Evolutionary conservation across 2,797 vertebrate genomes (phyloP), one percentile per base, ranked within the genome.

Genomic region (Xenentodon cancila): DNA sequence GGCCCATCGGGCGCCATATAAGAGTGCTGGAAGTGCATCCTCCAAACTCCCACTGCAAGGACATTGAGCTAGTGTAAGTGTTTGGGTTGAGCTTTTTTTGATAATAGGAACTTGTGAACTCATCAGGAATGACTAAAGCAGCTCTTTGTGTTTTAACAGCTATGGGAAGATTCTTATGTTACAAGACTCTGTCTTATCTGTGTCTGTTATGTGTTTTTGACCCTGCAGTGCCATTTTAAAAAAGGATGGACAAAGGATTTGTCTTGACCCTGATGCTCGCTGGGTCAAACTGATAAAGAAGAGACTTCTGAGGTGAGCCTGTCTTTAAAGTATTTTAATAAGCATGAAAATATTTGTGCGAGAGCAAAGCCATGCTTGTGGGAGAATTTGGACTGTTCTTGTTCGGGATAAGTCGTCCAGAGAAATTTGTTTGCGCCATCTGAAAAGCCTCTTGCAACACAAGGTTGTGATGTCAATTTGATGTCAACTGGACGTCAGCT

Each of bases 211-310:
- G 4, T 62, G 30, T 47, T 30, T 68, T 69, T 67, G 20, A 19
- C 79, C 40, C 56, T 75, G 30, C 68, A 90, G 87, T 77, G 85
- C 65, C n/a, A 81, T 72, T 47, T 56, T 83, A 19, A 82, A 75
- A 76, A 76, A 11, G 4, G 1, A 20, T 18, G 73, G 67, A 6
- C 0, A 1, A 47, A 50, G 11, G 43, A 19, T 85, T 59, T 86
- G 82, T 20, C 65, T 89, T 51, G 68, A 84, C 48, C 76, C 84
- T 0, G 3, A 59, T 6, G 71, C 55, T 43, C 54, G 7, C 12
- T 82, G 85, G 84, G 68, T 86, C 40, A 54, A 59, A 27, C 53
- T 81, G 37, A 47, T 83, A n/a, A 0, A 42, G 19, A 63, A 4
- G 12, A 64, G 18, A 58, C 4, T 0, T 6, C 0, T 18, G 18